A percentile compares a stretch with the other conserved stretches of the same genome.
Conservation (phyloP, 2,888 invertebrate genomes). For the Hanleya hanleyi region DNA sequence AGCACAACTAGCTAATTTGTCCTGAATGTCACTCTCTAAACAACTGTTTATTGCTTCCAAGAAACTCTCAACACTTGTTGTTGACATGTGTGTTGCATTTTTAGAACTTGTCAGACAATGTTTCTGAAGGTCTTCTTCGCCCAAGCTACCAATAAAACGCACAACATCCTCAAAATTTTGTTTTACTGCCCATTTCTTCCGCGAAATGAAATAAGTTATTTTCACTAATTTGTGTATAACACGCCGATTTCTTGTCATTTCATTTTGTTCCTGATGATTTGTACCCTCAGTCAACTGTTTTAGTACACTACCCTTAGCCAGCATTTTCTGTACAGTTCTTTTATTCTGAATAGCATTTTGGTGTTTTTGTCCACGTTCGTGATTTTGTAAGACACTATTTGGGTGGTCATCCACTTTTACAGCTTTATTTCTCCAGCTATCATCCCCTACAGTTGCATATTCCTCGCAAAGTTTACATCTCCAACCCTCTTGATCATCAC, state of each 20-base stretch:
- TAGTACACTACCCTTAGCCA: not conserved
- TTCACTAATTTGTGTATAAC: too few species aligned
- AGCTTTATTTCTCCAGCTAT: not conserved
- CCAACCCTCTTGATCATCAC: not conserved
- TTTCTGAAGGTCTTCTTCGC: too few species aligned
- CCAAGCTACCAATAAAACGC: too few species aligned
- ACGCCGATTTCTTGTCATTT: too few species aligned
- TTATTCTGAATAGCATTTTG: not conserved
- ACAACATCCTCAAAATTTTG: not conserved
- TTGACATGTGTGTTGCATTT: too few species aligned
- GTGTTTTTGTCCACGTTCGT: not conserved
- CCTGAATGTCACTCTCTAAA: too few species aligned
- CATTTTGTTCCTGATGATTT: too few species aligned
- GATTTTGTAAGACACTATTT: not conserved
- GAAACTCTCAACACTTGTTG: too few species aligned
- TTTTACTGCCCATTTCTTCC: not conserved
- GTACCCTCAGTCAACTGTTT: not conserved
- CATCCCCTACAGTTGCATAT: not conserved
- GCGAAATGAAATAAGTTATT: too few species aligned
- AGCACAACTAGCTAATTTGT: too few species aligned
- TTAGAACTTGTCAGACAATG: too few species aligned
- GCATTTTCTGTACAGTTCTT: not conserved
- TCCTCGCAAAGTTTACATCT: not conserved
- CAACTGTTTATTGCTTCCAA: too few species aligned
- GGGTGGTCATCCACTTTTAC: not conserved